Percentiles rank a stretch among this genome's conserved stretches.
phyloP scores from a whole-genome alignment of 2,888 invertebrate species.

The Epicampocera succincta region DNA sequence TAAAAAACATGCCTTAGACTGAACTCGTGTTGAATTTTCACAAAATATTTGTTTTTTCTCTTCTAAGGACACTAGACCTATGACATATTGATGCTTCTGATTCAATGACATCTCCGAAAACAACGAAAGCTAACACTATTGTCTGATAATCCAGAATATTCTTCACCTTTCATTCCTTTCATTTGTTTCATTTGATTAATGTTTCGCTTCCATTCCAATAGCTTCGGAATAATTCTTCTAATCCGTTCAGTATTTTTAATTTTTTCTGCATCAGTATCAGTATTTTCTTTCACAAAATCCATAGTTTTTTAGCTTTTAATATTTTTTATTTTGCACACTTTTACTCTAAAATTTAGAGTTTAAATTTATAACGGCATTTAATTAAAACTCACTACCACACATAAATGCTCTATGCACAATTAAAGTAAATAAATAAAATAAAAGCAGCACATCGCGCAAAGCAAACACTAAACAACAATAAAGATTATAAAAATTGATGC shows the following conservation, averaged over 20 bases:
- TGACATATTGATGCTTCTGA: slow-evolving; percentile 6
- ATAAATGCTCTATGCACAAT: slow-evolving; percentile 9
- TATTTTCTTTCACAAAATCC: slow-evolving; percentile 16
- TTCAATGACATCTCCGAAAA: slow-evolving; percentile 3
- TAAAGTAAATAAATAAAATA: slow-evolving; percentile 21
- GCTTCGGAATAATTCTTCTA: slow-evolving; percentile 10
- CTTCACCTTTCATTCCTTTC: slow-evolving; percentile 2
- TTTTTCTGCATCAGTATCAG: slow-evolving; percentile 9
- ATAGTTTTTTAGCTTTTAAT: slow-evolving; percentile 15
- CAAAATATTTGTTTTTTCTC: slow-evolving; percentile 7
- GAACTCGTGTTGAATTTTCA: slow-evolving; percentile 7
- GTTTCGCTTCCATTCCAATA: slow-evolving; percentile 7
- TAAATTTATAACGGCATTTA: slow-evolving; percentile 1
- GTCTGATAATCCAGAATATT: background rate
- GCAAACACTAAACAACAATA: slow-evolving; percentile 4
- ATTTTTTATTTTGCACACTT: slow-evolving; percentile 6
- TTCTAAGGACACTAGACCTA: slow-evolving; percentile 9
- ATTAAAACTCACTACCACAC: slow-evolving; percentile 7
- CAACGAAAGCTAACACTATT: background rate
- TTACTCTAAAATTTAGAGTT: slow-evolving; percentile 5
- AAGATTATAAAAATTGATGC: slow-evolving; percentile 1
- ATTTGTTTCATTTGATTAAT: slow-evolving; percentile 14
- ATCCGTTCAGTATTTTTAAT: slow-evolving; percentile 13
- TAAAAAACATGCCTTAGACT: slow-evolving; percentile 7
- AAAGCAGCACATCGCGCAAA: background rate